A percentile compares a stretch with the other conserved stretches of the same genome.
phyloP scores from a whole-genome alignment of 1,140 invertebrate genomes.

The Leptinotarsa texana region DNA sequence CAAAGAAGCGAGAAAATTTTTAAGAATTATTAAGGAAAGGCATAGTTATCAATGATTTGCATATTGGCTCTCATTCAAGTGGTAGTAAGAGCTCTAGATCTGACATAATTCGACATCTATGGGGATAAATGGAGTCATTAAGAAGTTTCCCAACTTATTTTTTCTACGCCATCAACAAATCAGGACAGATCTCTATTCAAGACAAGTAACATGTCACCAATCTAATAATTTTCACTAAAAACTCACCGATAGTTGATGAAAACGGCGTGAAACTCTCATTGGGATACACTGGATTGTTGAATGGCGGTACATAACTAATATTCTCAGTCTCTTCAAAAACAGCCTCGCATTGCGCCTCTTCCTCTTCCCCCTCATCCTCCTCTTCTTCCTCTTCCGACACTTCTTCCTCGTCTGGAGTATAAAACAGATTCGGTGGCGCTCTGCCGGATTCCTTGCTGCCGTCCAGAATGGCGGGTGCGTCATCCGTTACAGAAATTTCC shows the following conservation, averaged over 20 bases:
- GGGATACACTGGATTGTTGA: conserved; percentile 55
- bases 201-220: not conserved
- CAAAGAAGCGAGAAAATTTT: no score
- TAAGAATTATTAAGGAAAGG: no score
- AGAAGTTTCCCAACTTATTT: no score
- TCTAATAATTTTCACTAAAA: not conserved
- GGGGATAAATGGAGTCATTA: no score
- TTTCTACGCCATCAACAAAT: no score
- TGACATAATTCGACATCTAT: no score
- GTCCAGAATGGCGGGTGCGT: not conserved
- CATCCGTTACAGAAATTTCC: conserved; percentile 7
- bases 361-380: conserved; percentile 16
- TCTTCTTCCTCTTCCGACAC: conserved; percentile 7
- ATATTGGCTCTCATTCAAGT: no score
- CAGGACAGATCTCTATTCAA: no score
- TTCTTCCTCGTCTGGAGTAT: conserved; percentile 49
- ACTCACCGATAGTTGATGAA: conserved; percentile 53
- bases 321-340: conserved; percentile 36
- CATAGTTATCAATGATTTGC: no score
- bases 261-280: conserved; percentile 50
- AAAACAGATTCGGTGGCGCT: conserved; percentile 45
- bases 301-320: conserved; percentile 52
- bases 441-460: not conserved
- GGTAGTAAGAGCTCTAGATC: no score
- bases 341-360: not conserved